Percentiles rank a stretch among this genome's conserved stretches.
Conservation (phyloP, 2,113 vertebrate species). For the Butastur rufipennis region DNA sequence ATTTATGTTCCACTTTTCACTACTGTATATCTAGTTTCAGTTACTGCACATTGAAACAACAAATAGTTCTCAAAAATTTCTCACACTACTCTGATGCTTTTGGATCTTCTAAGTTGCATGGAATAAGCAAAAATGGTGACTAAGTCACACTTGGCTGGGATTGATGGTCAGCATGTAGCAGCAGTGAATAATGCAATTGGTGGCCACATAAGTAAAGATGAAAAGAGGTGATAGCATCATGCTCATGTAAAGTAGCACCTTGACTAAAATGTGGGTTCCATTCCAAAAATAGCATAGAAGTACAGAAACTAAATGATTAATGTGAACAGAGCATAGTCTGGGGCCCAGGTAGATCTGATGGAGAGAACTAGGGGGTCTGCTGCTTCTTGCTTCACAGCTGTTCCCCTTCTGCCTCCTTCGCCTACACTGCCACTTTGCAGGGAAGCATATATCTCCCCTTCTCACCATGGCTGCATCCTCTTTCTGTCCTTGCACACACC, state of each 20-base stretch:
- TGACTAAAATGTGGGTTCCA: background rate
- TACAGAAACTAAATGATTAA: background rate
- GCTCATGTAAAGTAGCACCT: background rate
- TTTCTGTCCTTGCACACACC: background rate
- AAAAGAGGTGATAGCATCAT: background rate
- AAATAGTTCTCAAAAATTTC: background rate
- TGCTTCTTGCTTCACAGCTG: background rate
- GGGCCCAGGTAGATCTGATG: background rate
- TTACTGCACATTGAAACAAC: background rate
- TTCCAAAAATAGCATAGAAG: background rate
- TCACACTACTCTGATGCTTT: background rate
- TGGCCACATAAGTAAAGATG: background rate
- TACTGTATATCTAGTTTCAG: conserved; percentile 1
- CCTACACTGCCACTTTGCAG: background rate
- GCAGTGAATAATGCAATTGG: background rate
- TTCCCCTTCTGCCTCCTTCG: background rate
- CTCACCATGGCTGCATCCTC: background rate
- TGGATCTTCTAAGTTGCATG: background rate
- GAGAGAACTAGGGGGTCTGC: background rate
- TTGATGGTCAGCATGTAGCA: fast-evolving
- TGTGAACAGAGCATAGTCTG: background rate
- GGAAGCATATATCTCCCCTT: background rate
- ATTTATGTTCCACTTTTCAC: conserved; percentile 29
- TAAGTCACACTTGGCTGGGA: background rate
- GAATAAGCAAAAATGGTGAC: background rate